Evolutionary conservation across 92 coral and sea anemone species (phyloP), one percentile per base, ranked within the genome.

Genomic region (Scolanthus callimorphus): DNA sequence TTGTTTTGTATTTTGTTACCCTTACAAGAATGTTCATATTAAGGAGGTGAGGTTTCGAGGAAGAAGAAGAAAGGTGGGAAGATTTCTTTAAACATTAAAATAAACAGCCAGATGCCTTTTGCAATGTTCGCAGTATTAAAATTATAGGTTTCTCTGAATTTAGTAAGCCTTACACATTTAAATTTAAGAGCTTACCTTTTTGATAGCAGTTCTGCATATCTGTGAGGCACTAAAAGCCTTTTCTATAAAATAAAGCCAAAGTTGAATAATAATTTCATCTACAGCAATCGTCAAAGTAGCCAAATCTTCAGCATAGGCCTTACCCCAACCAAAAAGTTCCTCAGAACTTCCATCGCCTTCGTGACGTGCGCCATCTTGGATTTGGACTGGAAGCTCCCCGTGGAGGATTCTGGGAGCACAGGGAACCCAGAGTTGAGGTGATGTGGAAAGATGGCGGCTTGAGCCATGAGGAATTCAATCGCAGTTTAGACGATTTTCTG

Each of bases 321-420:
- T 73, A 87, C 95, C 76, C 95, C 95, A 4, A 76, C 78, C 23
- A 87, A 83, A 57, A 87, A 78, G 70, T 68, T 87, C 50, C 95
- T 74, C 56, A 83, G 24, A 11, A 72, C 55, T 51, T 87, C 82
- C 26, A 81, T 60, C 11, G 67, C 57, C 31, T 60, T 87, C 34
- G 95, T 77, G 10, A 88, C 95, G 45, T 89, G 70, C 90, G 95
- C 95, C 95, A 87, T 87, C 53, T 82, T 87, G 90, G 44, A 64
- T 71, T 62, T 27, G 13, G 47, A 49, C 11, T 27, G 39, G 17
- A 11, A 17, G 30, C 29, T 25, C 10, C 22, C 61, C 10, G 54
- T 49, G 50, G 22, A 13, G 34, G 69, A 1, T 11, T 38, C 41
- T 13, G 61, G 70, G 79, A 56, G 39, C 4, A 12, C 28, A 39